Conservation (phyloP, 2,797 vertebrate species). For the Pseudochirops cupreus region DNA sequence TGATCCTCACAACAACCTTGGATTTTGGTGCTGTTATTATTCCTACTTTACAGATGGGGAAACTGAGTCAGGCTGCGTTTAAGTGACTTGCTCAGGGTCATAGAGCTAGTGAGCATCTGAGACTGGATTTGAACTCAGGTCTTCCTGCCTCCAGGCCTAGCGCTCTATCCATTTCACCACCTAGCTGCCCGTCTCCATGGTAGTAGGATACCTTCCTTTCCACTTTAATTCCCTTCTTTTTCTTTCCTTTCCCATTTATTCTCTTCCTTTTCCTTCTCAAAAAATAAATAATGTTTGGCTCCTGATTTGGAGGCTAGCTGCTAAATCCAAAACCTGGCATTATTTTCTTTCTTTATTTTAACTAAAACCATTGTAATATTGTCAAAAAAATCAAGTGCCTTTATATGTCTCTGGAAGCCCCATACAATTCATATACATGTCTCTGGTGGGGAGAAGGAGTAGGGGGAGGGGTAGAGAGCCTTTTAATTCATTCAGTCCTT, state of each 20-base stretch:
- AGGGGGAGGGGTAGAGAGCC: not conserved
- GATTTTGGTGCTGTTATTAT: not conserved
- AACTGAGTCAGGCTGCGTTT: not conserved
- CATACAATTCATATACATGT: slow-evolving; percentile 20
- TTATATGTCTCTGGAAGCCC: slow-evolving; percentile 40
- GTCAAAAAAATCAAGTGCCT: slow-evolving; percentile 11
- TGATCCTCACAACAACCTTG: not conserved
- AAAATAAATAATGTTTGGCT: not conserved
- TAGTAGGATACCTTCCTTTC: not conserved
- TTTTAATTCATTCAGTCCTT: not conserved
- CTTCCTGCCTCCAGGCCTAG: not conserved
- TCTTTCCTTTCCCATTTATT: not conserved
- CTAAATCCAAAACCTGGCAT: not conserved
- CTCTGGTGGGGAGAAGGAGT: slow-evolving; percentile 28
- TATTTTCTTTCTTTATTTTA: slow-evolving; percentile 30
- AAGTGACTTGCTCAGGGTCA: not conserved
- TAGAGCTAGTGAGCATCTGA: not conserved
- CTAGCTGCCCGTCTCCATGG: not conserved
- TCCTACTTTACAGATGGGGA: not conserved
- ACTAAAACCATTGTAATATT: slow-evolving; percentile 20
- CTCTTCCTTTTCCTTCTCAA: not conserved
- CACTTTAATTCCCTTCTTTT: not conserved
- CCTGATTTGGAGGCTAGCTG: not conserved
- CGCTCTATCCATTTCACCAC: not conserved
- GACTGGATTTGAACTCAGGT: not conserved